phyloP scores from a whole-genome alignment of 2,797 vertebrate genomes.

The Tapirus indicus region DNA sequence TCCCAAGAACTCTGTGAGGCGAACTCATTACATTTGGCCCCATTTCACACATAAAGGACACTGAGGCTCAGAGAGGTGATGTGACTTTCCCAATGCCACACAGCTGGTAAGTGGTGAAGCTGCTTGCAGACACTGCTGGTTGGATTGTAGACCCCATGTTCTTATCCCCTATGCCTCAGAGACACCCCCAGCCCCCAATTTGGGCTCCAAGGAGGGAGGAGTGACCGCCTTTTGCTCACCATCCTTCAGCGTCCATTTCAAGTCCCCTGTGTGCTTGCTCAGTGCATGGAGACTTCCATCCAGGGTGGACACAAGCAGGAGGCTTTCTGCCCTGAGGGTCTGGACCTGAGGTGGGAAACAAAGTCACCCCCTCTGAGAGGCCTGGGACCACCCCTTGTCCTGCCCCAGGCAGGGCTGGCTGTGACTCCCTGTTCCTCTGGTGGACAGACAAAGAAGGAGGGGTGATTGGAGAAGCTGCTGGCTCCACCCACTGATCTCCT shows the following conservation, averaged over 20 bases:
- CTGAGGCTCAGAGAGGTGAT: background rate
- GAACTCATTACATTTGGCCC: background rate
- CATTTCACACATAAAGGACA: background rate
- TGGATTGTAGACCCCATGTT: background rate
- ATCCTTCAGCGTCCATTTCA: constrained; percentile 97
- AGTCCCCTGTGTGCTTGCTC: constrained; percentile 94
- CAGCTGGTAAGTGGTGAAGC: background rate
- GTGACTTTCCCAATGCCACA: background rate
- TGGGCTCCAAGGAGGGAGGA: background rate
- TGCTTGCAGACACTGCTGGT: background rate
- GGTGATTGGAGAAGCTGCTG: background rate
- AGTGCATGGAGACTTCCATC: constrained; percentile 97
- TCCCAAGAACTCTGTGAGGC: background rate
- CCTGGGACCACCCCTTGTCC: background rate
- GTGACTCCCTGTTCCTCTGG: background rate
- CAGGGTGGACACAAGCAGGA: constrained; percentile 96
- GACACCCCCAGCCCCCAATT: background rate
- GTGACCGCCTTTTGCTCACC: constrained; percentile 87
- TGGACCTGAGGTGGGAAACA: constrained; percentile 82
- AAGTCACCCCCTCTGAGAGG: background rate
- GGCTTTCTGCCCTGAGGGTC: constrained; percentile 92
- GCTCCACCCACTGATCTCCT: background rate
- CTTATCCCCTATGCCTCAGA: background rate
- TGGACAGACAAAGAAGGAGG: background rate
- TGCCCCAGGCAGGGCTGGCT: background rate